Percentiles rank a stretch among this genome's conserved stretches.
These are phyloP conservation scores for Hoplodrina blanda DNA, from an alignment of 2,888 invertebrate genomes.

Conservation along the genomic window DNA sequence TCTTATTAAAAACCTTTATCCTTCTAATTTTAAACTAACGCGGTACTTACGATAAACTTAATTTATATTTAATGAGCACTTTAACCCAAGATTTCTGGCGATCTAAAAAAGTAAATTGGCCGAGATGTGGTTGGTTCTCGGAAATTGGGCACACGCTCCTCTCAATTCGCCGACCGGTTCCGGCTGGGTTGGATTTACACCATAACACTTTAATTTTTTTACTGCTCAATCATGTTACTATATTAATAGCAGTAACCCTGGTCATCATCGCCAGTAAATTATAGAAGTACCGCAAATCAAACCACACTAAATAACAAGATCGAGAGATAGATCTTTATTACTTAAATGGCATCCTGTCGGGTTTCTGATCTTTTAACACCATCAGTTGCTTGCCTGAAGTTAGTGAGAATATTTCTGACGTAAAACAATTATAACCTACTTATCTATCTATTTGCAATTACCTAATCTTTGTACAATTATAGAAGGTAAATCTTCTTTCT, in stretches of 20 bases:
- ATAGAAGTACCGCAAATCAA: constrained; percentile 50
- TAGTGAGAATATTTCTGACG: background rate
- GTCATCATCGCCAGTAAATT: constrained; percentile 43
- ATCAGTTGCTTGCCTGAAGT: background rate
- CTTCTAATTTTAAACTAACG: background rate
- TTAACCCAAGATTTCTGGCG: constrained; percentile 65
- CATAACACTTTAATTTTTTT: constrained; percentile 59
- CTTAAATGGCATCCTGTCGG: constrained; percentile 19
- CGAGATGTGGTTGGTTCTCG: constrained; percentile 63
- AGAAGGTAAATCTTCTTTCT: constrained; percentile 38
- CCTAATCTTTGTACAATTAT: constrained; percentile 1
- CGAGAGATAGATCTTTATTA: constrained; percentile 23
- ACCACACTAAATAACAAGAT: constrained; percentile 25
- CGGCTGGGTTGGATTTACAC: constrained; percentile 40
- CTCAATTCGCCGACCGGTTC: constrained; percentile 74
- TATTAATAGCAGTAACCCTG: constrained; percentile 53
- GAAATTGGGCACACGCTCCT: constrained; percentile 72
- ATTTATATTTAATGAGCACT: constrained; percentile 67
- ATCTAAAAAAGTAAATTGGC: constrained; percentile 78
- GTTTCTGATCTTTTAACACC: constrained; percentile 16
- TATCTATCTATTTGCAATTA: background rate
- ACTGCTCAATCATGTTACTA: constrained; percentile 52
- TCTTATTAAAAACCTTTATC: constrained; percentile 1
- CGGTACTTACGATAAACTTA: constrained; percentile 18
- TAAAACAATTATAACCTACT: constrained; percentile 1